phyloP scores from a whole-genome alignment of 2,113 vertebrate species.

The Pantherophis guttatus region DNA sequence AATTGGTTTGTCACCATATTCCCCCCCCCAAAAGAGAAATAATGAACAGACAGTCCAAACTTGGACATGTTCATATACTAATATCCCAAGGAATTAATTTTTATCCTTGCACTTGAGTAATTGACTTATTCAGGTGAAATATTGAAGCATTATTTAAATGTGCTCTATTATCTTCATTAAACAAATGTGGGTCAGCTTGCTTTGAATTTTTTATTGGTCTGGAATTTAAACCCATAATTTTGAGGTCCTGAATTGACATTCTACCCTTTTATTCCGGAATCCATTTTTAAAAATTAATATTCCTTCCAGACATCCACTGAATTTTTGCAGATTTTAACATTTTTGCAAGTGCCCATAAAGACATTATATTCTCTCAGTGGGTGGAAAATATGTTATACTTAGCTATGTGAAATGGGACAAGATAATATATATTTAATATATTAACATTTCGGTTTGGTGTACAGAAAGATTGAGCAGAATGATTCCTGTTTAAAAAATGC shows the following conservation, averaged over 20 bases:
- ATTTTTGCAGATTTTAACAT: slow-evolving; percentile 9
- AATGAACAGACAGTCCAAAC: background rate
- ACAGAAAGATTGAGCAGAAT: background rate
- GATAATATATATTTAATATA: background rate
- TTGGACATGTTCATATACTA: background rate
- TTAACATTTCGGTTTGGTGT: background rate
- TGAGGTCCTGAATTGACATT: background rate
- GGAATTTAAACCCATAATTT: background rate
- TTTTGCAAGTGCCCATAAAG: slow-evolving; percentile 5
- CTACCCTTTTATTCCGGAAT: background rate
- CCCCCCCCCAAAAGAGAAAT: background rate
- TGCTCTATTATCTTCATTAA: background rate
- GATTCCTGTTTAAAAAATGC: slow-evolving; percentile 24
- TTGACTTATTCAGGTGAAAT: background rate
- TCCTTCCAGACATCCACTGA: background rate
- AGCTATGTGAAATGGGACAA: background rate
- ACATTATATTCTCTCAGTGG: background rate
- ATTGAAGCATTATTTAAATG: background rate
- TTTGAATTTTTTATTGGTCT: background rate
- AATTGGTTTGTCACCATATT: background rate
- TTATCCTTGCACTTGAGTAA: background rate
- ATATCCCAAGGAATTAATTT: background rate
- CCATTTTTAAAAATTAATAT: background rate
- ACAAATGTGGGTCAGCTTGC: background rate
- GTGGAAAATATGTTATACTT: background rate